phyloP scores from a whole-genome alignment of 1,140 invertebrate genomes.

The Caenorhabditis inopinata region DNA sequence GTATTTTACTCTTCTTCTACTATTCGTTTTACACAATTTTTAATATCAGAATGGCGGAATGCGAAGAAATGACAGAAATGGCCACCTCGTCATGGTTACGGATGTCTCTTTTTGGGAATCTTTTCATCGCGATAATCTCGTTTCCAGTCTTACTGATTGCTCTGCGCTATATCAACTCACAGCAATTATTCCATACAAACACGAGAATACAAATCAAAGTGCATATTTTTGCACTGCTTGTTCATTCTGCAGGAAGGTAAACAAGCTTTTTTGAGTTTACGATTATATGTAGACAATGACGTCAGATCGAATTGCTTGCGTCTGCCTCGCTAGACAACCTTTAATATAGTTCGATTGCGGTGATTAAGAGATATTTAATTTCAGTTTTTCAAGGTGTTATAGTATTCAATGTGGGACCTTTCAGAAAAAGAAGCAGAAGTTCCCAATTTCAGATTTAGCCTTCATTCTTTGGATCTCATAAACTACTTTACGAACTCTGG shows the following conservation, averaged over 20 bases:
- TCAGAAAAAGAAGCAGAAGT: too few relatives aligned
- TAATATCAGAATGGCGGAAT: background rate
- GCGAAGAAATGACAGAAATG: slow-evolving; percentile 8
- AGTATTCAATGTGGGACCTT: too few relatives aligned
- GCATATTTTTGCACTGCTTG: background rate
- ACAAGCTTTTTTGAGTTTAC: too few relatives aligned
- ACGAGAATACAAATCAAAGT: slow-evolving; percentile 14
- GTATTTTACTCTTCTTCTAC: background rate
- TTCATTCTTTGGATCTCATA: background rate
- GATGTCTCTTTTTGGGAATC: background rate
- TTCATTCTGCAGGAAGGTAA: background rate
- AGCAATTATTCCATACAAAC: background rate
- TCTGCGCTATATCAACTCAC: background rate
- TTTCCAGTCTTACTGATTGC: background rate
- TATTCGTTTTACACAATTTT: background rate
- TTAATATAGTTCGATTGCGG: too few relatives aligned
- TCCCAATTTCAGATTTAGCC: background rate
- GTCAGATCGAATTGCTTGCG: too few relatives aligned
- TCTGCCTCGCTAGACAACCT: too few relatives aligned
- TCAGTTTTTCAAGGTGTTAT: too few relatives aligned
- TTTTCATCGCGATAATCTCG: background rate
- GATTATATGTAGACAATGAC: too few relatives aligned
- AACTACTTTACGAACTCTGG: slow-evolving; percentile 6
- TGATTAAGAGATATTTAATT: too few relatives aligned
- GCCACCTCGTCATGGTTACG: background rate